These are phyloP conservation scores for Notolepis coatsorum DNA, from an alignment of 2,797 vertebrate genomes.

Conservation along the genomic window DNA sequence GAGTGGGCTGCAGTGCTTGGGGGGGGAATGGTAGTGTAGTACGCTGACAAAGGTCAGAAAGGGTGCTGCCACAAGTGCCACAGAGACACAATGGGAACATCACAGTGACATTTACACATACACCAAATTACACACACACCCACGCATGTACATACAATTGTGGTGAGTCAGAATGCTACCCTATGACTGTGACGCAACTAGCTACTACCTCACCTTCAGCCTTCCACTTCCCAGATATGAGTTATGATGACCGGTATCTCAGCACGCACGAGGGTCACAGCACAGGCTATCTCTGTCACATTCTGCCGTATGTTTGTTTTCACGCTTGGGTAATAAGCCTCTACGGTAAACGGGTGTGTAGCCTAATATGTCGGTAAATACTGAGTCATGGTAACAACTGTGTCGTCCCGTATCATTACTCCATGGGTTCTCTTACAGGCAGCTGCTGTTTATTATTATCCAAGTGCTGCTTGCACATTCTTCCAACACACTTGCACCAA, in stretches of 20 bases:
- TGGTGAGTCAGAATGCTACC: conserved; percentile 4
- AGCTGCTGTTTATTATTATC: no score
- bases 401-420: no score
- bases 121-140: not conserved
- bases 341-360: no score
- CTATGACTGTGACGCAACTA: conserved; percentile 1
- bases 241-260: no score
- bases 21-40: conserved; percentile 14
- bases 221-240: not conserved
- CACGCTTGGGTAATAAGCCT: not conserved
- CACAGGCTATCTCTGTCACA: no score
- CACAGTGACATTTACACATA: conserved; percentile 61
- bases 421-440: no score
- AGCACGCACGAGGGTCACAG: no score
- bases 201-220: not conserved
- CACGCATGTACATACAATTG: conserved; percentile 9
- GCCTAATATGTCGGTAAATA: no score
- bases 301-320: no score
- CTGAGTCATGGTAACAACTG: no score
- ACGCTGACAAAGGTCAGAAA: conserved; percentile 61
- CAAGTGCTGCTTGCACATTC: no score
- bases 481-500: no score
- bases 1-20: conserved; percentile 30
- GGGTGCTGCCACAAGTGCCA: conserved; percentile 44
- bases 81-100: conserved; percentile 51